These are phyloP conservation scores for Periplaneta americana DNA, from an alignment of 1,140 invertebrate species.

Conservation along the genomic window DNA sequence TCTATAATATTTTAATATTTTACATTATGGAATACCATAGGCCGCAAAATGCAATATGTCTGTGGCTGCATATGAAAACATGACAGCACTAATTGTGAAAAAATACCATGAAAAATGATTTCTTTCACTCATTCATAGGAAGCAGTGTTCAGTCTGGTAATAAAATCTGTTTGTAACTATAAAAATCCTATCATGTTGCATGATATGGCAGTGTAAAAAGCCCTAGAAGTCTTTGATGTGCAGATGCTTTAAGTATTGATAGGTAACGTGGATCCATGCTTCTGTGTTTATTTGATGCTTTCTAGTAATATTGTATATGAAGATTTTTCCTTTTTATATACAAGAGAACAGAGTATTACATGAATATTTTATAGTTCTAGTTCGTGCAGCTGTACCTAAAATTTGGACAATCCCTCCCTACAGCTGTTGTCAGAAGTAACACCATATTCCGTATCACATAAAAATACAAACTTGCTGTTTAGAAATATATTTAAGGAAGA, in stretches of 20 bases:
- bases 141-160: background rate
- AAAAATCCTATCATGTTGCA: background rate
- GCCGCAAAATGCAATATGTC: too few relatives aligned
- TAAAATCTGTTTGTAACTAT: background rate
- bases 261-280: background rate
- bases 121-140: background rate
- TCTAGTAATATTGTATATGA: background rate
- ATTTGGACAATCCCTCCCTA: background rate
- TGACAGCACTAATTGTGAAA: too few relatives aligned
- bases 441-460: too few relatives aligned
- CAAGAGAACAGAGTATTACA: background rate
- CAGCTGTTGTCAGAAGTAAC: background rate
- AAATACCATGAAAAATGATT: too few relatives aligned
- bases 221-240: background rate
- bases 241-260: background rate
- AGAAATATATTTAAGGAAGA: too few relatives aligned
- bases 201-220: background rate
- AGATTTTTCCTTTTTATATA: background rate
- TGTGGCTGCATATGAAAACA: too few relatives aligned
- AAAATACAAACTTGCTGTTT: too few relatives aligned
- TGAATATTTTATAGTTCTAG: background rate
- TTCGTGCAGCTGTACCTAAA: background rate
- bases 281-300: background rate
- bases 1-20: too few relatives aligned
- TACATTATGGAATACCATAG: too few relatives aligned